Conservation (phyloP, 2,888 invertebrate genomes). For the Hymenopus coronatus region DNA sequence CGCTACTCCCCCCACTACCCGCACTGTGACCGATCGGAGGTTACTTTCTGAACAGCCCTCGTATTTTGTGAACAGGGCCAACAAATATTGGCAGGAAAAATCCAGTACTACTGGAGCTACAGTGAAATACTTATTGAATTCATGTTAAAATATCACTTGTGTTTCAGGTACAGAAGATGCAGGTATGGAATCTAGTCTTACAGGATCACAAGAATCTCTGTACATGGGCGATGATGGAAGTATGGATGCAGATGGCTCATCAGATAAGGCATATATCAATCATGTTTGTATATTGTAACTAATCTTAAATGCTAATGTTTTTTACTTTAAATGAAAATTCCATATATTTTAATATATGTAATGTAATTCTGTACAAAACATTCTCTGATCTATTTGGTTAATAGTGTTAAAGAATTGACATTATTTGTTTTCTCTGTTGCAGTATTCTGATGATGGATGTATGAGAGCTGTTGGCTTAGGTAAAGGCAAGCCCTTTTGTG, state of each 20-base stretch:
- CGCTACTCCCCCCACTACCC: too few species aligned
- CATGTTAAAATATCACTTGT: neutral
- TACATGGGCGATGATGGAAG: conserved; percentile 37
- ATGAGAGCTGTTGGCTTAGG: conserved; percentile 62
- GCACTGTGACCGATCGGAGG: too few species aligned
- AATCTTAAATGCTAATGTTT: neutral
- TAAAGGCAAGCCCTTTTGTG: conserved; percentile 75
- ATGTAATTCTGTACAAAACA: too few species aligned
- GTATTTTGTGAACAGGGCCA: too few species aligned
- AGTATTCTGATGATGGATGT: conserved; percentile 28
- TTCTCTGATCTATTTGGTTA: too few species aligned
- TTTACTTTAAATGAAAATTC: neutral
- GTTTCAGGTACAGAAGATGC: conserved; percentile 28
- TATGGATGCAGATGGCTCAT: conserved; percentile 36
- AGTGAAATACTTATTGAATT: too few species aligned
- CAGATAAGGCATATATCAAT: conserved; percentile 35
- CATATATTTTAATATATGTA: neutral
- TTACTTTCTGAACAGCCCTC: too few species aligned
- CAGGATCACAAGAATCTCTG: conserved; percentile 46
- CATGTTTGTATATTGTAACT: neutral
- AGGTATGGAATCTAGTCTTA: conserved; percentile 26
- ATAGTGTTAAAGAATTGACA: too few species aligned
- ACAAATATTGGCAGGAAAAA: too few species aligned
- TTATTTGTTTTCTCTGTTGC: neutral
- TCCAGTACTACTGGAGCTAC: too few species aligned